Percentiles rank a stretch among this genome's conserved stretches.
Evolutionary conservation across 2,888 invertebrate species (phyloP).

Genomic region (Polydrusus pterygomalis): DNA sequence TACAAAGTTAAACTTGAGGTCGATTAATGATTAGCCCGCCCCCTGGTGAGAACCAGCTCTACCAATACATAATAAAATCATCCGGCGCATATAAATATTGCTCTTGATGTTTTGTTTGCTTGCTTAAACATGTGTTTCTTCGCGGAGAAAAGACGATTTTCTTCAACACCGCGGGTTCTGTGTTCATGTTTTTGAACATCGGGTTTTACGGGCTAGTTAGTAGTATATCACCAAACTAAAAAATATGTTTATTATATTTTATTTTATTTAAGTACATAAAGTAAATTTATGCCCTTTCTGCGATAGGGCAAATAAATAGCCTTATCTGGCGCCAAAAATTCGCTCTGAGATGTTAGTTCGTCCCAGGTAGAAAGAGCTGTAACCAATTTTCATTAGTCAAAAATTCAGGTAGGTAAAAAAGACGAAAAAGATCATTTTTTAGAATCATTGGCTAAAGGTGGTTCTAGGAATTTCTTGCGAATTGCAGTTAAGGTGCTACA

Average conservation of each 20-base stretch:
- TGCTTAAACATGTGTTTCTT: constrained; percentile 69
- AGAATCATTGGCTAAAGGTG: constrained; percentile 23
- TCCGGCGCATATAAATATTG: constrained; percentile 71
- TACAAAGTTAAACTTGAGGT: constrained; percentile 66
- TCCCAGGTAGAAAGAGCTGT: constrained; percentile 50
- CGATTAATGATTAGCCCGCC: constrained; percentile 65
- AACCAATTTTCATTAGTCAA: constrained; percentile 66
- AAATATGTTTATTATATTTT: too few relatives aligned
- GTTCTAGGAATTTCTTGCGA: constrained; percentile 51
- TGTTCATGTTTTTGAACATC: too few relatives aligned
- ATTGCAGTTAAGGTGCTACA: constrained; percentile 27
- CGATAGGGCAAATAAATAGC: neutral
- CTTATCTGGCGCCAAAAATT: constrained; percentile 34
- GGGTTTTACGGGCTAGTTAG: too few relatives aligned
- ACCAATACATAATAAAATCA: constrained; percentile 71
- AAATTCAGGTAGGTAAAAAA: constrained; percentile 64
- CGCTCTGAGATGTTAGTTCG: constrained; percentile 12
- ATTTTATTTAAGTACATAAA: too few relatives aligned
- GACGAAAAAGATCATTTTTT: constrained; percentile 61
- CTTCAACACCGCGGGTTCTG: neutral
- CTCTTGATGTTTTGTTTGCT: constrained; percentile 64
- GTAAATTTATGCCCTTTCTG: too few relatives aligned
- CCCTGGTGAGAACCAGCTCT: constrained; percentile 64
- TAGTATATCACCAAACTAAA: too few relatives aligned
- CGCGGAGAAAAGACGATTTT: neutral